Evolutionary conservation across 2,797 vertebrate species (phyloP).

Genomic region (Helicolenus hilgendorfi): DNA sequence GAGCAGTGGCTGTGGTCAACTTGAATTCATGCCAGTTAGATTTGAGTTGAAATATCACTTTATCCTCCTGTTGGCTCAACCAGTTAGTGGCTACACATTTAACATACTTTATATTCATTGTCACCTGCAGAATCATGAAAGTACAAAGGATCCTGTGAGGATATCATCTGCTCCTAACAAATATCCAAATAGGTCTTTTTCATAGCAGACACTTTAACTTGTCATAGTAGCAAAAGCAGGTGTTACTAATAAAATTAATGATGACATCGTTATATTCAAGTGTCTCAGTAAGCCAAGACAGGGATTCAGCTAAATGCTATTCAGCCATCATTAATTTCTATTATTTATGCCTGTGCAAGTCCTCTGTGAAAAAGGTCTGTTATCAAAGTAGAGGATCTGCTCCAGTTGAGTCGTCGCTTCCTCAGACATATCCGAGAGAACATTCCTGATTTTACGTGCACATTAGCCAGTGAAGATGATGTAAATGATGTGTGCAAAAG

Average conservation of each 20-base stretch:
- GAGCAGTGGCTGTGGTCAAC: neutral
- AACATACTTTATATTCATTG: neutral
- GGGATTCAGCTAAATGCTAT: neutral
- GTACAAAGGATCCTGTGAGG: neutral
- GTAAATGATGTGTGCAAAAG: slow-evolving; percentile 16
- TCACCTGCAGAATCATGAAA: neutral
- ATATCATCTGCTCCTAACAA: neutral
- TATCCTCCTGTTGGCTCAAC: neutral
- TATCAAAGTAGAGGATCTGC: neutral
- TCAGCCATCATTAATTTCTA: neutral
- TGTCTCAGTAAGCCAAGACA: neutral
- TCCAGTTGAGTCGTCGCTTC: neutral
- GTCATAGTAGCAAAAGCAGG: neutral
- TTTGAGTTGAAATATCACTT: neutral
- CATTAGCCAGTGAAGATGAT: slow-evolving; percentile 11
- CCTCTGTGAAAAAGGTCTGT: neutral
- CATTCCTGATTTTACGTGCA: slow-evolving; percentile 45
- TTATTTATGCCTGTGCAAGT: neutral
- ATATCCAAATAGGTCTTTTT: neutral
- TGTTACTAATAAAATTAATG: neutral
- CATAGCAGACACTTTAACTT: neutral
- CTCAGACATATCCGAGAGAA: neutral
- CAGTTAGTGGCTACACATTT: neutral
- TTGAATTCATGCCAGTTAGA: neutral
- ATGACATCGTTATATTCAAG: neutral